These are phyloP conservation scores for Ctenodactylus gundi DNA, from an alignment of 2,113 vertebrate species.

Conservation along the genomic window DNA sequence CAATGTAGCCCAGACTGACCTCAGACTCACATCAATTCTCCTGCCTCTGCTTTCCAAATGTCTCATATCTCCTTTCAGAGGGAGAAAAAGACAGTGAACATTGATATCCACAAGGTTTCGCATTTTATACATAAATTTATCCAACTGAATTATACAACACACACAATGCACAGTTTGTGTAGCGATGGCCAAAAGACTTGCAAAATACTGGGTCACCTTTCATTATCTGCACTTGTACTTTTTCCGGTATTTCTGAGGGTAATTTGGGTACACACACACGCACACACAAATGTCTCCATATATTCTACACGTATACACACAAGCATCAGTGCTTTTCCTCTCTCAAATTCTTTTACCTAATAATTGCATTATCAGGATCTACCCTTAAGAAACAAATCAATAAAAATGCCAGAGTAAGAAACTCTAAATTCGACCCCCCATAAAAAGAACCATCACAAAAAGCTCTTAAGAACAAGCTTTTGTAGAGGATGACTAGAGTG, in stretches of 20 bases:
- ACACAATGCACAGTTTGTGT: background rate
- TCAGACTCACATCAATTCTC: no score
- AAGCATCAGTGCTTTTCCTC: background rate
- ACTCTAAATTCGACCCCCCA: background rate
- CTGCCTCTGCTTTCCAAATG: no score
- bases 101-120: background rate
- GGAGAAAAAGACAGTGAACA: background rate
- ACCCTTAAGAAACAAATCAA: background rate
- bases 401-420: background rate
- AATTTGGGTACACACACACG: background rate
- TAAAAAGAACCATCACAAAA: background rate
- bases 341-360: background rate
- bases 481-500: background rate
- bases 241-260: background rate
- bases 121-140: background rate
- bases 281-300: no score
- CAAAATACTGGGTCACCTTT: background rate
- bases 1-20: no score
- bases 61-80: constrained; percentile 32
- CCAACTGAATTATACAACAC: background rate
- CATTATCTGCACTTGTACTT: background rate
- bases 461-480: background rate
- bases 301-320: background rate
- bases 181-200: background rate
- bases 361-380: background rate